Evolutionary conservation across 2,888 invertebrate genomes (phyloP), one percentile per base, ranked within the genome.

Genomic region (Cephus pulcher): DNA sequence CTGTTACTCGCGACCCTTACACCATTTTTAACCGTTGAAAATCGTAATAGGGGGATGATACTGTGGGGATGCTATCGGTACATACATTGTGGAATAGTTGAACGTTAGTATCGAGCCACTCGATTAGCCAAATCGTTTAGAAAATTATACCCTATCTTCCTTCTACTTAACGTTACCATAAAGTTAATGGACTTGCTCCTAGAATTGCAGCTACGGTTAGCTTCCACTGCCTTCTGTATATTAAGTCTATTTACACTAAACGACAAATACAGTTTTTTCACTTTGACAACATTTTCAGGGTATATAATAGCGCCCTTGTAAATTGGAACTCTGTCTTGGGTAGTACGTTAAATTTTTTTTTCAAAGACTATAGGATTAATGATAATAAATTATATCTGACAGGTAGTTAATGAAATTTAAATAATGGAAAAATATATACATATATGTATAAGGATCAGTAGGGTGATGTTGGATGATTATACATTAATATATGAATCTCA

Each of bases 81-180:
- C 23, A 56, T 56, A 56, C 40, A 56, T 23, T 23, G 23, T 56
- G 40, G 40, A 56, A 56, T 23, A 56, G 40, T 34, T 69, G 34
- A 70, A 71, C 37, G 71, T 23, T 23, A 56, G 75, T 32, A 77
- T 71, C 34, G 15, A 11, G 80, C 76, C 82, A 82, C 83, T 84
- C 87, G 87, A 89, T 89, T 89, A 88, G 84, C 86, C 84, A 87
- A 89, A 89, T 89, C 85, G 87, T 87, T 86, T 81, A 86, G 84
- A 88, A 87, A 88, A 88, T 86, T 83, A 86, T 85, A 85, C 86
- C 84, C 83, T 86, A 83, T 84, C 83, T 82, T 80, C 80, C 76
- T 77, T 84, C 83, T 84, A 84, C 84, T 87, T 86, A 87, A 85
- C 86, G 86, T 86, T 85, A 84, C 82, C 86, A 82, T 87, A 86